These are phyloP conservation scores for Callithrix jacchus DNA, from an alignment of 2,113 vertebrate genomes.

Conservation along the genomic window DNA sequence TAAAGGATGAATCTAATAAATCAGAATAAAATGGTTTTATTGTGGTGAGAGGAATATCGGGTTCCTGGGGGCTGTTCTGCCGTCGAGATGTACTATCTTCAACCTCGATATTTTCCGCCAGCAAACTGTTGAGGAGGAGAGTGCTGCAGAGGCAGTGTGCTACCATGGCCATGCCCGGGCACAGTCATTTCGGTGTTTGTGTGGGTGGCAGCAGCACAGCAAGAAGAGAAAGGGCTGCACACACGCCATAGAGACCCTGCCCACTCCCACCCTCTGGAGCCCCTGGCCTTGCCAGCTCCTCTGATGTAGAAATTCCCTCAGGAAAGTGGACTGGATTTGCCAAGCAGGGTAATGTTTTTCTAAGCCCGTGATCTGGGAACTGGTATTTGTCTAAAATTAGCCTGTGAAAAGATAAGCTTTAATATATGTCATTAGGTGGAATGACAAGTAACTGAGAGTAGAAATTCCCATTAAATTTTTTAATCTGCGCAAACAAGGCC, in stretches of 20 bases:
- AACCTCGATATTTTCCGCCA: not conserved
- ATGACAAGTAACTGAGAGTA: conserved; percentile 52
- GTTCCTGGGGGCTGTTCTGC: not conserved
- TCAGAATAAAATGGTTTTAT: not conserved
- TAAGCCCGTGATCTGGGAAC: conserved; percentile 44
- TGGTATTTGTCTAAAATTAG: conserved; percentile 59
- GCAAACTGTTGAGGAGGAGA: not conserved
- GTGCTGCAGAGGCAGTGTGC: not conserved
- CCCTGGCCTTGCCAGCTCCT: not conserved
- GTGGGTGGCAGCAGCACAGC: not conserved
- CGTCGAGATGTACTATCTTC: not conserved
- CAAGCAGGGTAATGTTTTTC: conserved; percentile 4
- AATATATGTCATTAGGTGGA: conserved; percentile 51
- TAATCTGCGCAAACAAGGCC: not conserved
- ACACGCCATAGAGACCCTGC: not conserved
- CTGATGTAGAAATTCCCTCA: not conserved
- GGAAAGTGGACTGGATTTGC: not conserved
- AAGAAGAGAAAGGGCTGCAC: not conserved
- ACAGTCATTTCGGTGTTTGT: not conserved
- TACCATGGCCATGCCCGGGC: not conserved
- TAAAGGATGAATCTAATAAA: not conserved
- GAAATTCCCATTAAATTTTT: conserved; percentile 32
- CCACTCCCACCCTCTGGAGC: fast-evolving
- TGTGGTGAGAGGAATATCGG: not conserved
- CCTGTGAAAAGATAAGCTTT: conserved; percentile 29